Evolutionary conservation across 2,113 vertebrate species (phyloP), one percentile per base, ranked within the genome.

Genomic region (Zosterops borbonicus): DNA sequence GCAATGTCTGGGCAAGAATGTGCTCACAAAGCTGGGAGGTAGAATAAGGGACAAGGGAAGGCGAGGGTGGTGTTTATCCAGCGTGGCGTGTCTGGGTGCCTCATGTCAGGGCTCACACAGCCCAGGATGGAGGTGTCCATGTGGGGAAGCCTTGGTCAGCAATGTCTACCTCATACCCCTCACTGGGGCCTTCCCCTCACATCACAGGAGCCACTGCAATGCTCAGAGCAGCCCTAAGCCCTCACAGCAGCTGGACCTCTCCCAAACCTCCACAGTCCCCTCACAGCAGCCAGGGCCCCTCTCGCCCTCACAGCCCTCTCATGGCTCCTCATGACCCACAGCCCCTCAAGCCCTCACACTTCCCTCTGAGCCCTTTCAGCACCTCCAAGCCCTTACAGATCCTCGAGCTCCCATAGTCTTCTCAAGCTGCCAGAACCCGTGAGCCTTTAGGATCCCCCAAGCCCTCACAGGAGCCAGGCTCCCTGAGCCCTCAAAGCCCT

Each of bases 121-220:
- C 29, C 62, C 41, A 24, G 23, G 46, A 35, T 2, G 2, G 39
- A 47, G 21, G 7, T 4, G 9, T 6, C 22, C 16, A 18, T 9
- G 28, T 21, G 29, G 21, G 16, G 29, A 41, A 41, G 16, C 24
- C 41, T 27, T 12, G 22, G 12, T 20, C 35, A 55, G 56, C 35
- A 56, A 22, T 3, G 2, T 31, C 42, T 27, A 2, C 63, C 63
- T 63, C 47, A 53, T 6, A 28, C 27, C 8, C 39, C 14, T 27
- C 63, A 33, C 33, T 28, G 18, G 18, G 23, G 28, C 60, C 14
- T 14, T 68, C 20, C n/a, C 69, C 53, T 68, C 41, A 41, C 9
- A 55, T 13, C 9, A 8, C 18, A 31, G 0, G 1, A 25, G 53
- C 31, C 20, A 6, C 1, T 5, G 9, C 33, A 39, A 4, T 6